Evolutionary conservation across 2,888 invertebrate genomes (phyloP).

Genomic region (Lordiphosa fenestrarum): DNA sequence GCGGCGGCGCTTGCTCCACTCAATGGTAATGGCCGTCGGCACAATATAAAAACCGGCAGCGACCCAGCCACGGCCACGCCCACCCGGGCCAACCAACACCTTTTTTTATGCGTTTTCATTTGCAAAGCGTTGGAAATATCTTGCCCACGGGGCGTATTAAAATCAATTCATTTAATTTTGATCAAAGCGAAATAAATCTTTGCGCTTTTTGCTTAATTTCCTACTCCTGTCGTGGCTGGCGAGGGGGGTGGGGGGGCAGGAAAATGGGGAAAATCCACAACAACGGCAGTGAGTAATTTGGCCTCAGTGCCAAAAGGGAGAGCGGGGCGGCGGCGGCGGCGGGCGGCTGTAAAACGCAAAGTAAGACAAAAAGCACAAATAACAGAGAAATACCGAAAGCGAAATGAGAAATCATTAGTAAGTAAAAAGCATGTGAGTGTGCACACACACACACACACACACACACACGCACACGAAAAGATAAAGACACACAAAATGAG

Average conservation of each 20-base stretch:
- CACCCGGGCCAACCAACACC: constrained; percentile 39
- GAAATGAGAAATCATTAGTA: constrained; percentile 75
- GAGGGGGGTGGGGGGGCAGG: background rate
- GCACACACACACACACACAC: constrained; percentile 18
- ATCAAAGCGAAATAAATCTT: constrained; percentile 74
- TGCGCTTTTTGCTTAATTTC: constrained; percentile 74
- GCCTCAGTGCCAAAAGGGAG: constrained; percentile 41
- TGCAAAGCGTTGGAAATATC: constrained; percentile 67
- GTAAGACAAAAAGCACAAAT: constrained; percentile 73
- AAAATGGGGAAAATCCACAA: constrained; percentile 65
- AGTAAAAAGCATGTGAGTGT: constrained; percentile 57
- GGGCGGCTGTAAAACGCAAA: constrained; percentile 52
- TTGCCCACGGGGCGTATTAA: constrained; percentile 75
- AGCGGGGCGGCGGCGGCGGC: constrained; percentile 12
- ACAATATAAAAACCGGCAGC: constrained; percentile 29
- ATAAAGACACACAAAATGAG: constrained; percentile 65
- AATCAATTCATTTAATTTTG: constrained; percentile 75
- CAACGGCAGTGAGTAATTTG: constrained; percentile 69
- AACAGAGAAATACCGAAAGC: constrained; percentile 69
- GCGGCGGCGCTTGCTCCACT: constrained; percentile 20
- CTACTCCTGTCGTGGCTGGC: constrained; percentile 33
- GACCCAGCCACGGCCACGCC: constrained; percentile 35
- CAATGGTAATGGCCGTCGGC: constrained; percentile 51
- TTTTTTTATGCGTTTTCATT: constrained; percentile 72
- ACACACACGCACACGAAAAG: constrained; percentile 22